Evolutionary conservation across 2,797 vertebrate species (phyloP), one percentile per base, ranked within the genome.

Genomic region (Adelosebastes latens): DNA sequence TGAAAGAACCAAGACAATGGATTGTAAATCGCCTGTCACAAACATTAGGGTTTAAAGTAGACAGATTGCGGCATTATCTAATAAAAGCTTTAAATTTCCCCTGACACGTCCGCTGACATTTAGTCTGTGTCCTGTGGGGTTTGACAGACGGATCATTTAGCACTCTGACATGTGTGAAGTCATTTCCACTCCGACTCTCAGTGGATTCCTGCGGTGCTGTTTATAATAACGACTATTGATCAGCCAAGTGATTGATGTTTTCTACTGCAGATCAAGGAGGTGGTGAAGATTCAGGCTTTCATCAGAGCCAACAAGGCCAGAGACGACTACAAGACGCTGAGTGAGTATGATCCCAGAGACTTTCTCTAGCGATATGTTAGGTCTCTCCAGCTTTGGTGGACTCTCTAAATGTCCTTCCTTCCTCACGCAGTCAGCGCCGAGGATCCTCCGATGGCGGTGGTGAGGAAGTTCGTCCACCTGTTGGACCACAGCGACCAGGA

Each of bases 401-500:
- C 22, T 25, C 22, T 56, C 22, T 25, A 13, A 25, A 14, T 58
- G 5, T 25, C 24, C 53, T 56, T 20, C 14, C 14, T 34, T 34
- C 31, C 32, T 14, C 32, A 3, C 4, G 1, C 8, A 99, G 98
- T 98, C 92, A 99, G 88, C 27, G 98, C 97, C 0, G 96, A 97
- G 3, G 95, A 99, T 63, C 98, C 98, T 1, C 98, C 98, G 0
- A 99, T 99, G 98, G 96, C 95, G 0, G 98, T 99, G 55, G 97
- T 99, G 74, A 96, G 98, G 67, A 99, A 99, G 88, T 99, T 99
- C 64, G 98, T 99, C 77, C 98, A 99, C 92, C 95, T 99, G 91
- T 94, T 99, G 5, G 98, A 99, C 89, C 98, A 99, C 87, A 99
- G 98, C 4, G 98, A 99, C 91, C 98, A 99, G 94, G 98, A 99